Evolutionary conservation across 2,888 invertebrate species (phyloP).

Genomic region (Corythucha ciliata): DNA sequence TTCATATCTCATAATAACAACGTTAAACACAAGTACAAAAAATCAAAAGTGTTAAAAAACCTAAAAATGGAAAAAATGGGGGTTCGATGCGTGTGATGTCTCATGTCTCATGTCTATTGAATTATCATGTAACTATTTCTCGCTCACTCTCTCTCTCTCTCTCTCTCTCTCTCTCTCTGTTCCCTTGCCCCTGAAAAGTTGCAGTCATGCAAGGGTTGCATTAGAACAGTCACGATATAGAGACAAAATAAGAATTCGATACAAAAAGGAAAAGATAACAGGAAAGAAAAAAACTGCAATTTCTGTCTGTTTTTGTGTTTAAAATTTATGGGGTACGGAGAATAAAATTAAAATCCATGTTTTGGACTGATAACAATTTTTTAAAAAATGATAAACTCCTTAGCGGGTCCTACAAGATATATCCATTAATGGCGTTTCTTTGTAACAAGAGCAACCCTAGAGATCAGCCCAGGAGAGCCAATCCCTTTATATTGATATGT

Average conservation of each 20-base stretch:
- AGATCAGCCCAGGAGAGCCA: not conserved
- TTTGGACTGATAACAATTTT: constrained; percentile 1
- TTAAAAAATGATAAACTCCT: not conserved
- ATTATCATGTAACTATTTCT: not conserved
- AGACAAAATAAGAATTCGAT: no score
- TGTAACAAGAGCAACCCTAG: not conserved
- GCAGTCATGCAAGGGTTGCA: not conserved
- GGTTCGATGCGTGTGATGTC: no score
- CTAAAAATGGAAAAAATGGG: no score
- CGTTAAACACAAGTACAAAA: no score
- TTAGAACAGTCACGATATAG: not conserved
- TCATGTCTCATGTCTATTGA: no score
- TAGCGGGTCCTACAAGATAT: constrained; percentile 2
- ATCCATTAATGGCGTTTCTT: constrained; percentile 6
- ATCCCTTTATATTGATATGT: constrained; percentile 7
- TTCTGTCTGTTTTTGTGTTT: no score
- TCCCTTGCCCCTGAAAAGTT: not conserved
- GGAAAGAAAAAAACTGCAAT: not conserved
- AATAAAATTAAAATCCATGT: constrained; percentile 2
- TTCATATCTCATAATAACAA: no score
- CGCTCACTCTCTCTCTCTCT: constrained; percentile 5
- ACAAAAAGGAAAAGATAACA: not conserved
- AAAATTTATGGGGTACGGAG: no score
- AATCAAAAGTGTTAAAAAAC: no score
- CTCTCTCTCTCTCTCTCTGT: constrained; percentile 7